Evolutionary conservation across 1,140 invertebrate species (phyloP).

Genomic region (Plutomurus gul): DNA sequence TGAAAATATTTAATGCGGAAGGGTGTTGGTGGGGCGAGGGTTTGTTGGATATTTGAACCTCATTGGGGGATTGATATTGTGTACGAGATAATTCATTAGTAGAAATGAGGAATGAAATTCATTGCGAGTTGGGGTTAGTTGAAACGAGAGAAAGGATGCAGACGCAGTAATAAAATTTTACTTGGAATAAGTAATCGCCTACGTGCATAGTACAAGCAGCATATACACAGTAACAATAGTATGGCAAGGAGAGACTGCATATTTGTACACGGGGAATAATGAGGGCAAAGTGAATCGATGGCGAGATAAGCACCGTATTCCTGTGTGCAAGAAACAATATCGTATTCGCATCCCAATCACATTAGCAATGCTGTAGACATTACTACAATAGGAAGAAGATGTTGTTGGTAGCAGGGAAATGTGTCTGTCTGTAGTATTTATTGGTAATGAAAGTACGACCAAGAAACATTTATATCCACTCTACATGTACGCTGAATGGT

Average conservation of each 20-base stretch:
- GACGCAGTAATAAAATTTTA: neutral
- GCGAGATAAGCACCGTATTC: neutral
- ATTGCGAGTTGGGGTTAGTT: conserved; percentile 8
- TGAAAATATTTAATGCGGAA: neutral
- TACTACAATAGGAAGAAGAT: no score
- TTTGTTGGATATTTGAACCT: conserved; percentile 17
- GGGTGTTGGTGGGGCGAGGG: neutral
- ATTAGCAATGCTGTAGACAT: no score
- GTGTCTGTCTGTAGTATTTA: no score
- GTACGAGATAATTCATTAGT: conserved; percentile 40
- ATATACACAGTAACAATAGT: no score
- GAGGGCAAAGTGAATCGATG: neutral
- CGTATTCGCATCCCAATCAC: neutral
- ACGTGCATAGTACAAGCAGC: no score
- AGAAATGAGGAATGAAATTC: conserved; percentile 46
- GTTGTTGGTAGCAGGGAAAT: no score
- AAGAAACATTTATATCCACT: no score
- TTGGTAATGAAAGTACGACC: no score
- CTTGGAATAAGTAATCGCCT: neutral
- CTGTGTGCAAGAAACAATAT: neutral
- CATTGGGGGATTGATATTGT: conserved; percentile 33
- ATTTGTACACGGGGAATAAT: no score
- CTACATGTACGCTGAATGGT: no score
- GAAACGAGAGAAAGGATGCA: neutral
- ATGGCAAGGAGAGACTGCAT: no score